Percentiles rank a stretch among this genome's conserved stretches.
Evolutionary conservation across 2,888 invertebrate genomes (phyloP).

Genomic region (Rosalia funebris): DNA sequence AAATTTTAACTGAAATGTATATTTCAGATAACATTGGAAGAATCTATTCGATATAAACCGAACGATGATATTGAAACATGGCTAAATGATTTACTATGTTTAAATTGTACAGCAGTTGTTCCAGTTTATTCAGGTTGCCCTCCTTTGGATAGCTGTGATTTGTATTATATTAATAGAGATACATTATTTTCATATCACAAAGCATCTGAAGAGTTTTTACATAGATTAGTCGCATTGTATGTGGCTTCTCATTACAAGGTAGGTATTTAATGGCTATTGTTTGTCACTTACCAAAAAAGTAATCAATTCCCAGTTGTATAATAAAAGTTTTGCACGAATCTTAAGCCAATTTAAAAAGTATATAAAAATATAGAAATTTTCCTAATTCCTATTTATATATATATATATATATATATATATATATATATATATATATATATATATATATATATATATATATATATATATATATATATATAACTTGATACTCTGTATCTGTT

Average conservation of each 20-base stretch:
- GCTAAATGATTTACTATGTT: constrained; percentile 90
- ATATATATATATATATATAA: too few species aligned
- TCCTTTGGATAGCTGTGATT: constrained; percentile 86
- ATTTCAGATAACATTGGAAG: constrained; percentile 82
- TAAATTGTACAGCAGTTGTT: constrained; percentile 81
- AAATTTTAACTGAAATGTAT: too few species aligned
- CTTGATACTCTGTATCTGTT: too few species aligned
- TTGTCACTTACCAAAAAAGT: not conserved
- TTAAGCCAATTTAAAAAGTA: too few species aligned
- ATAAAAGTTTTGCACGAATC: too few species aligned
- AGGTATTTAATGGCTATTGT: constrained; percentile 29
- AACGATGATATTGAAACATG: constrained; percentile 91
- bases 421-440: too few species aligned
- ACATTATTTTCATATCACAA: constrained; percentile 97
- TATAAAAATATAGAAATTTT: too few species aligned
- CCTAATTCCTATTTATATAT: too few species aligned
- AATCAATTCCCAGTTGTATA: too few species aligned
- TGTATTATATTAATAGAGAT: constrained; percentile 89
- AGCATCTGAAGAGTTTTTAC: constrained; percentile 91
- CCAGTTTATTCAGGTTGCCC: constrained; percentile 84
- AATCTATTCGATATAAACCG: constrained; percentile 92
- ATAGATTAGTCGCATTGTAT: constrained; percentile 90
- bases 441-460: too few species aligned
- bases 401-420: too few species aligned
- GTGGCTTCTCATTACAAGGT: constrained; percentile 98